Conservation (phyloP, 2,888 invertebrate species). For the Griposia aprilina region DNA sequence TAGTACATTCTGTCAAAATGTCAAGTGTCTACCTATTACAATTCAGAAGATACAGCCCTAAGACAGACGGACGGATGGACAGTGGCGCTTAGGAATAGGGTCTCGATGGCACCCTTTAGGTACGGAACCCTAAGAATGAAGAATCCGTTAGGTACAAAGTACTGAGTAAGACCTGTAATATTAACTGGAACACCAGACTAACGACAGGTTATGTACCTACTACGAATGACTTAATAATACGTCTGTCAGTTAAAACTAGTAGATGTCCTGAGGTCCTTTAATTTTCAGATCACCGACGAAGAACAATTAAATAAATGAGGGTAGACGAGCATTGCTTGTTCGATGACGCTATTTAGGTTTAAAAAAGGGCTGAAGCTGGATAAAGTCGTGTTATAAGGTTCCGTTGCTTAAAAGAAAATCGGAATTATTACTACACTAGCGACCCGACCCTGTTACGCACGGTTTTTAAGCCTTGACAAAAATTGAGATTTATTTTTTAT, state of each 20-base stretch:
- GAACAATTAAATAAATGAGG: conserved; percentile 42
- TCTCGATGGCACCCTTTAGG: neutral
- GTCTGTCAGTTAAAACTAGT: conserved; percentile 10
- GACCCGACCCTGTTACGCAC: too few species aligned
- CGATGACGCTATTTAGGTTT: neutral
- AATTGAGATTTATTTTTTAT: too few species aligned
- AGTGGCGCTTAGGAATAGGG: neutral
- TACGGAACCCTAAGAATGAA: neutral
- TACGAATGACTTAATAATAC: conserved; percentile 46
- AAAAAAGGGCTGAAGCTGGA: neutral
- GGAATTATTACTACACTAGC: too few species aligned
- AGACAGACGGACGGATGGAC: neutral
- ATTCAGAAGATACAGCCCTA: neutral
- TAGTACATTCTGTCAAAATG: neutral
- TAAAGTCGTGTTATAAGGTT: neutral
- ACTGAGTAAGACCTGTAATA: conserved; percentile 2
- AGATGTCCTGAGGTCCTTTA: conserved; percentile 25
- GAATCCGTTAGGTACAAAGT: conserved; percentile 19
- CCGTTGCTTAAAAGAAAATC: neutral
- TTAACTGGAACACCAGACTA: conserved; percentile 27
- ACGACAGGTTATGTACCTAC: conserved; percentile 21
- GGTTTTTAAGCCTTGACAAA: too few species aligned
- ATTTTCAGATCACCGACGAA: conserved; percentile 37
- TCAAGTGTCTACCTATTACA: neutral
- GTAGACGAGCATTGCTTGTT: conserved; percentile 14